Conservation (phyloP, 92 coral and sea anemone species). For the Heteractis magnifica region DNA sequence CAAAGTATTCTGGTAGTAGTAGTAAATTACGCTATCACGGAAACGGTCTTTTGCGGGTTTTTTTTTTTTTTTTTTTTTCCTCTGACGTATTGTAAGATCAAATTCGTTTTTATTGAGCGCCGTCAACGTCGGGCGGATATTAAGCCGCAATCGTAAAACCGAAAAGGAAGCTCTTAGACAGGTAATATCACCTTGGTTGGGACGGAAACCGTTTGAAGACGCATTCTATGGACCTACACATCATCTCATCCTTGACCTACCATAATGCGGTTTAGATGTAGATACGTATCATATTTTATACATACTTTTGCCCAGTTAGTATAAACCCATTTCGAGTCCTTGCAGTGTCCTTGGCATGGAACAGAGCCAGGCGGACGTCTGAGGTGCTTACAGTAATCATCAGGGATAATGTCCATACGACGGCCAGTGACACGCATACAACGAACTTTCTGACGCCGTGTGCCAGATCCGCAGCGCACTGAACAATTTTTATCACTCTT, state of each 20-base stretch:
- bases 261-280: not conserved
- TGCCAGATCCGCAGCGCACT: slow-evolving; percentile 82
- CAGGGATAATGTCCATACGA: slow-evolving; percentile 39
- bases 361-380: slow-evolving; percentile 56
- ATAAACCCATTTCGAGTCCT: slow-evolving; percentile 75
- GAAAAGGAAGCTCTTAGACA: too few species aligned
- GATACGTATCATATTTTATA: not conserved
- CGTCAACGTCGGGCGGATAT: too few species aligned
- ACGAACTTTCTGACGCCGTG: slow-evolving; percentile 51
- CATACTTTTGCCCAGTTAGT: slow-evolving; percentile 73
- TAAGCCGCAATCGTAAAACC: too few species aligned
- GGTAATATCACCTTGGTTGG: too few species aligned
- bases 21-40: too few species aligned
- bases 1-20: not conserved
- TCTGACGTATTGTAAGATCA: too few species aligned
- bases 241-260: too few species aligned
- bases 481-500: slow-evolving; percentile 54
- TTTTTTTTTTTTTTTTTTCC: too few species aligned
- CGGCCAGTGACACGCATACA: slow-evolving; percentile 60
- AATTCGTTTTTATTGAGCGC: too few species aligned
- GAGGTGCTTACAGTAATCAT: slow-evolving; percentile 55
- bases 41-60: too few species aligned
- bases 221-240: too few species aligned
- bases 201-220: too few species aligned
- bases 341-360: slow-evolving; percentile 73